Evolutionary conservation across 2,888 invertebrate species (phyloP).

Genomic region (Herminia tarsipennalis): DNA sequence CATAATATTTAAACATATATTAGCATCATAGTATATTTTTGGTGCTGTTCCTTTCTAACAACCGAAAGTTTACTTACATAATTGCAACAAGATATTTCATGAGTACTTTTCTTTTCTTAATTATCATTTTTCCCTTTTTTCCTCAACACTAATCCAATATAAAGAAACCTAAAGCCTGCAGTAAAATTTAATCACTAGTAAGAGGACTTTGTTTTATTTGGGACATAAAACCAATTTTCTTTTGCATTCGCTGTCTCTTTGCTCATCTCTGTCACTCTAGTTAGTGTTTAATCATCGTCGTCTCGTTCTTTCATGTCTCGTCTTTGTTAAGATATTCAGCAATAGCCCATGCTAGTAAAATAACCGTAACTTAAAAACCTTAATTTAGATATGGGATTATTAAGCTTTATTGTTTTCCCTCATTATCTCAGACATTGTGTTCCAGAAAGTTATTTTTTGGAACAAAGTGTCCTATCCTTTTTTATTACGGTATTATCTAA

Average conservation of each 20-base stretch:
- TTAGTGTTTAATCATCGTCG: not conserved
- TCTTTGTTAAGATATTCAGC: constrained; percentile 28
- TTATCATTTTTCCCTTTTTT: constrained; percentile 26
- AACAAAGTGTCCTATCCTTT: not conserved
- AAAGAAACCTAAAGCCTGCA: constrained; percentile 43
- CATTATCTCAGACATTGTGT: constrained; percentile 14
- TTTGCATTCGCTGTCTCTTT: constrained; percentile 21
- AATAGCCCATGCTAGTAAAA: constrained; percentile 44
- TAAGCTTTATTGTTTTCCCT: constrained; percentile 22
- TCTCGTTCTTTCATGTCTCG: constrained; percentile 12
- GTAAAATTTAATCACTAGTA: constrained; percentile 50
- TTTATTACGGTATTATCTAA: not conserved
- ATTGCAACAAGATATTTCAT: not conserved
- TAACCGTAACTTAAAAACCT: constrained; percentile 43
- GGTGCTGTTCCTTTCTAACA: not conserved
- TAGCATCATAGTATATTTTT: no score
- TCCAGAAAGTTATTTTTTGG: constrained; percentile 4
- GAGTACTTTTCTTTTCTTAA: constrained; percentile 9
- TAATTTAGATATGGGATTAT: constrained; percentile 46
- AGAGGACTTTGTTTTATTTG: constrained; percentile 50
- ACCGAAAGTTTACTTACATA: not conserved
- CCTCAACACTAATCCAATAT: constrained; percentile 28
- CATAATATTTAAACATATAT: no score
- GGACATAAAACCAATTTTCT: constrained; percentile 43
- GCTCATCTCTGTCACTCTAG: constrained; percentile 11